Evolutionary conservation across 2,888 invertebrate genomes (phyloP), one percentile per base, ranked within the genome.

Genomic region (Thumatha senex): DNA sequence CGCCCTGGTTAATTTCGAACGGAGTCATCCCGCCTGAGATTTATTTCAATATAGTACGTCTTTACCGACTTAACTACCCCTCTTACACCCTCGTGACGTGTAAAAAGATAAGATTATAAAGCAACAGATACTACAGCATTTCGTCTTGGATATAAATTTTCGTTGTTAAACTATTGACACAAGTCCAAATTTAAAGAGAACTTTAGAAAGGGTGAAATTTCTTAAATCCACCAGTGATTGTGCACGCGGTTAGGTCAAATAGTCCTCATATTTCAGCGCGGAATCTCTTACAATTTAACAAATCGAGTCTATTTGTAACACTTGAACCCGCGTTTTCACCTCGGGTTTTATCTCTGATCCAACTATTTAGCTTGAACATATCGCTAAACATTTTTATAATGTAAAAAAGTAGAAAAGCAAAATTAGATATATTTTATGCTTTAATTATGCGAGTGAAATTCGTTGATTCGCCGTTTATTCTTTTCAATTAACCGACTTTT

Each of bases 181-280:
- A 34, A 35, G 24, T 35, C 13, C 24, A 34, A 31, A 40, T 34
- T 51, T 45, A 52, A 49, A 13, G 38, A 41, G 41, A 35, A 15
- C 62, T 48, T 30, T 24, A 24, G 18, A 31, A 8, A 72, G 74
- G 78, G 77, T 77, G 61, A 63, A 75, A 82, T 80, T 82, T 76
- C 71, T 79, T 77, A 88, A 89, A 87, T 83, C 89, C 86, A 73
- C 76, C 74, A 73, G 82, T 84, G 89, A 91, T 91, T 86, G n/a
- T n/a, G 90, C 84, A 82, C 83, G 18, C 89, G 80, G 84, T 90
- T 86, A 82, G 78, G 75, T 66, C 76, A 75, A 80, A 89, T 87
- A 80, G 88, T 83, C 74, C 80, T 84, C 81, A 87, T 90, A 85
- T 87, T 86, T 90, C 88, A 88, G 70, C 71, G 73, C 63, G 67